Evolutionary conservation across 2,113 vertebrate genomes (phyloP).

Genomic region (Pica pica): DNA sequence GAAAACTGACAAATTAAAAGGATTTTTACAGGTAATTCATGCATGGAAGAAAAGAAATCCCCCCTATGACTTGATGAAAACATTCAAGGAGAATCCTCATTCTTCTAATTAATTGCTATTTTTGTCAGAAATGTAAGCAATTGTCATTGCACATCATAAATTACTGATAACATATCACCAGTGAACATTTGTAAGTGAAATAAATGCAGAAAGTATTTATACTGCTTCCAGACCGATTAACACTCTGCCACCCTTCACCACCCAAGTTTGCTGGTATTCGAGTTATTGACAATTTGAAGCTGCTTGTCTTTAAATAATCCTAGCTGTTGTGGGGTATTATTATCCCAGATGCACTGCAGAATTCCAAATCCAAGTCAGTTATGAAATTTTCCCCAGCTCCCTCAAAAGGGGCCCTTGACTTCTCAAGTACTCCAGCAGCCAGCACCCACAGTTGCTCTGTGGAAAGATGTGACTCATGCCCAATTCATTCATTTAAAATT

Average conservation of each 20-base stretch:
- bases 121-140: conserved; percentile 39
- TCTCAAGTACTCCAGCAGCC: background rate
- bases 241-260: conserved; percentile 1
- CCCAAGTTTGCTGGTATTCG: conserved; percentile 20
- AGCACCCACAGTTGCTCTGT: background rate
- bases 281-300: conserved; percentile 24
- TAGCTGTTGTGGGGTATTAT: background rate
- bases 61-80: background rate
- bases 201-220: conserved; percentile 50
- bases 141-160: conserved; percentile 56
- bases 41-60: background rate
- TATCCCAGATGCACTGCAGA: background rate
- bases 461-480: conserved; percentile 25
- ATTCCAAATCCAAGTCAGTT: background rate
- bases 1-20: background rate
- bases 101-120: conserved; percentile 29
- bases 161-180: conserved; percentile 62
- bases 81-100: conserved; percentile 18
- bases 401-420: conserved; percentile 28
- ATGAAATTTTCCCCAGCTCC: background rate
- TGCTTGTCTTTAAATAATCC: background rate
- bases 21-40: background rate
- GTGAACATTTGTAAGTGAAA: conserved; percentile 46
- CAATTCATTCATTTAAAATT: conserved; percentile 32
- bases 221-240: conserved; percentile 46